Conservation (phyloP, 2,888 invertebrate species). For the Clivina fossor region DNA sequence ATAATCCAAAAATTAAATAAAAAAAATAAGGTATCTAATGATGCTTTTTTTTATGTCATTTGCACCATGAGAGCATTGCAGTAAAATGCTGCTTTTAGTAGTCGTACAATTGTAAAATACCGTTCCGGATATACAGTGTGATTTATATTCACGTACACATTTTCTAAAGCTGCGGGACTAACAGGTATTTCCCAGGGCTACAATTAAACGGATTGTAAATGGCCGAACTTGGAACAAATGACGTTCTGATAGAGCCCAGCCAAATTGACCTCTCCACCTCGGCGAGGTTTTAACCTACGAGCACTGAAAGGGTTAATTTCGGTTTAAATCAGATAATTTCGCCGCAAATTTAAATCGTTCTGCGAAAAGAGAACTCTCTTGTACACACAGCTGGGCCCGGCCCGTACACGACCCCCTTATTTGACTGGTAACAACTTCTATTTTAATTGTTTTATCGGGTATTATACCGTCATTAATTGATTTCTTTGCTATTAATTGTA, state of each 20-base stretch:
- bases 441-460: background rate
- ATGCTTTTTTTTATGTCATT: too few species aligned
- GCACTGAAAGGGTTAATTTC: slow-evolving; percentile 17
- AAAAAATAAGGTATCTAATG: too few species aligned
- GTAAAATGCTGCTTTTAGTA: too few species aligned
- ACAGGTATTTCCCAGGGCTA: slow-evolving; percentile 19
- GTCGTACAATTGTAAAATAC: too few species aligned
- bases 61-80: too few species aligned
- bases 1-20: too few species aligned
- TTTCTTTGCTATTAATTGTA: too few species aligned
- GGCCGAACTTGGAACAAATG: slow-evolving; percentile 20
- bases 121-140: too few species aligned
- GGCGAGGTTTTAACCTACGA: slow-evolving; percentile 6
- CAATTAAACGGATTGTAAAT: slow-evolving; percentile 24
- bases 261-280: slow-evolving; percentile 5
- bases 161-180: background rate
- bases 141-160: slow-evolving; percentile 3
- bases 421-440: background rate
- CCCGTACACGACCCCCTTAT: too few species aligned
- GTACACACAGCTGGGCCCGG: too few species aligned
- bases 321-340: slow-evolving; percentile 1
- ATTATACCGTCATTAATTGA: too few species aligned
- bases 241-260: slow-evolving; percentile 13
- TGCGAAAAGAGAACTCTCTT: too few species aligned
- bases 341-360: background rate